Base-by-base conservation (phyloP, 2,113 vertebrate genomes). In the Sciurus niger region DNA sequence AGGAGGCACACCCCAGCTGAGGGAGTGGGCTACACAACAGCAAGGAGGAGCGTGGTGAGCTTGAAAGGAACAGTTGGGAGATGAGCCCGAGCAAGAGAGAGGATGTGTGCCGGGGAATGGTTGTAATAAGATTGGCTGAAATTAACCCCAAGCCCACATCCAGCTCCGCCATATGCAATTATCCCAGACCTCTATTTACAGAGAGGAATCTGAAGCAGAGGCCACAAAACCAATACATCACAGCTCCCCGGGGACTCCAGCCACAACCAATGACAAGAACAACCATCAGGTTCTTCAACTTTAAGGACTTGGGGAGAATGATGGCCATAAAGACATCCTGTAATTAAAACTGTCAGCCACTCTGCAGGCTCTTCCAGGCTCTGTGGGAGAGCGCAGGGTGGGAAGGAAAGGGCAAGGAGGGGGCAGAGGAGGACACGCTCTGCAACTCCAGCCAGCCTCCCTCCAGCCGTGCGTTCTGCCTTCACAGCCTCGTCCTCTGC, bases 131-230 rank as follows among this genome's bases (percentile, higher is more conserved):
- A 95, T 13, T 20, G 94, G 40, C 93, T 91, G 73, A 89, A 95
- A 91, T 85, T 86, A 93, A 94, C 92, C 46, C 55, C 93, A 91
- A 22, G 40, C 78, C 72, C 91, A 95, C 74, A 83, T 78, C 53
- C 48, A 74, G 40, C 25, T 91, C 86, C 48, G 73, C 84, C 82
- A 86, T 76, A 67, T 63, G 40, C 96, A 93, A 93, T 95, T 93
- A 97, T 95, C 92, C 68, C 86, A 93, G 93, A 94, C 92, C 93
- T 91, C 96, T 89, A 78, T 97, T 93, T 97, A 96, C 68, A 82
- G 78, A 87, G 68, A 93, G 63, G 65, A 91, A 94, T 89, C 68
- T 37, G 83, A 95, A 96, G 89, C 84, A 78, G 94, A 91, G 53
- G 73, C 95, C 97, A 91, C 92, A 95, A 91, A 97, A 91, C 96